Percentiles rank a stretch among this genome's conserved stretches.
Conservation (phyloP, 2,113 vertebrate species). For the Callospermophilus lateralis region DNA sequence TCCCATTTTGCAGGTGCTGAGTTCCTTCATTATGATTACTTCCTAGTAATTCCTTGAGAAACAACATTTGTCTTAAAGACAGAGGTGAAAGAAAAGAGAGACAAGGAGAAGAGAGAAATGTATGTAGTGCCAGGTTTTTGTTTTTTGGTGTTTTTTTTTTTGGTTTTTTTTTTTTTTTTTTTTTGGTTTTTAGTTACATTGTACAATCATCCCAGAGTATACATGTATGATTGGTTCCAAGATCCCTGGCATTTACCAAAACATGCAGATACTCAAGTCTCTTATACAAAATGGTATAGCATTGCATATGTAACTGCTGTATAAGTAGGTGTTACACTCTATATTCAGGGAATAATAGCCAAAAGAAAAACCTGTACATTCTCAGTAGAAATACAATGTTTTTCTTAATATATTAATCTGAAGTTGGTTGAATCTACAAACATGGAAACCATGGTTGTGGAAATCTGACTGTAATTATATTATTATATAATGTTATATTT, state of each 20-base stretch:
- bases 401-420: not conserved
- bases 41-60: not conserved
- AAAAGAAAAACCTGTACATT: not conserved
- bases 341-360: not conserved
- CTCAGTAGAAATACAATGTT: not conserved
- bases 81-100: not conserved
- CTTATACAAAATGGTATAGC: not conserved
- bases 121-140: not conserved
- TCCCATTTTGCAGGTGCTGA: not conserved
- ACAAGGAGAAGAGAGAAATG: not conserved
- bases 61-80: not conserved
- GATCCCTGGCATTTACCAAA: not conserved
- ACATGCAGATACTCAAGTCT: not conserved
- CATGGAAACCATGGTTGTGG: too few species aligned
- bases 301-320: not conserved
- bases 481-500: not conserved
- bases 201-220: not conserved
- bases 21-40: not conserved
- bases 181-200: not conserved
- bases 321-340: not conserved
- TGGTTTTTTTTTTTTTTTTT: not conserved
- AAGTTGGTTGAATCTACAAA: not conserved
- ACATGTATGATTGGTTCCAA: too few species aligned
- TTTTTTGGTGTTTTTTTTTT: not conserved
- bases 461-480: not conserved